Conservation (phyloP, 2,888 invertebrate species). For the Teleiodes luculella region DNA sequence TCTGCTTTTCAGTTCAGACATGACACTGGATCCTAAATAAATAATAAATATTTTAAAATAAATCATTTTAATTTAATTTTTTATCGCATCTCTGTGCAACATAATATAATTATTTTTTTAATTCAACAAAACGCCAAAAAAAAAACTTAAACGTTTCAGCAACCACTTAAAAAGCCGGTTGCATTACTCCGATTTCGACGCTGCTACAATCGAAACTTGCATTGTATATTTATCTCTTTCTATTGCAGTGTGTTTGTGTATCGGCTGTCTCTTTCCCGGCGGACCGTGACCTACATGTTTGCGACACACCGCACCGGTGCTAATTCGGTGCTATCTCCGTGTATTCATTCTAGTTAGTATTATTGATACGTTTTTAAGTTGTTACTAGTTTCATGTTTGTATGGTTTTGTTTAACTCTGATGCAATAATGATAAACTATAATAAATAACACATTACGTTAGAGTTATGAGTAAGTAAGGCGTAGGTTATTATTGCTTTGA, state of each 20-base stretch:
- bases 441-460: too few relatives aligned
- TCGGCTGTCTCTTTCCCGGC: constrained; percentile 32
- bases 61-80: too few relatives aligned
- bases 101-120: too few relatives aligned
- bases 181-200: background rate
- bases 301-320: constrained; percentile 42
- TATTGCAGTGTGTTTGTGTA: constrained; percentile 27
- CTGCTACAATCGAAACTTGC: background rate
- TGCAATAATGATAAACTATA: too few relatives aligned
- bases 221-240: background rate
- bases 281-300: constrained; percentile 64
- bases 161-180: background rate
- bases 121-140: background rate
- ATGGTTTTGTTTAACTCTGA: background rate
- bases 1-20: too few relatives aligned
- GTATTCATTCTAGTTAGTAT: constrained; percentile 20
- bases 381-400: background rate
- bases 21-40: too few relatives aligned
- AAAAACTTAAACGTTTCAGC: background rate
- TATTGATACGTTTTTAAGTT: constrained; percentile 14
- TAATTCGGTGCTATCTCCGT: constrained; percentile 53
- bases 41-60: too few relatives aligned
- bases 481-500: too few relatives aligned
- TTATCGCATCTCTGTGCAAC: too few relatives aligned
- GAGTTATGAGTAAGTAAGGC: too few relatives aligned